A percentile compares a stretch with the other conserved stretches of the same genome.
phyloP scores from a whole-genome alignment of 1,140 invertebrate species.

The Drosophila ambigua region DNA sequence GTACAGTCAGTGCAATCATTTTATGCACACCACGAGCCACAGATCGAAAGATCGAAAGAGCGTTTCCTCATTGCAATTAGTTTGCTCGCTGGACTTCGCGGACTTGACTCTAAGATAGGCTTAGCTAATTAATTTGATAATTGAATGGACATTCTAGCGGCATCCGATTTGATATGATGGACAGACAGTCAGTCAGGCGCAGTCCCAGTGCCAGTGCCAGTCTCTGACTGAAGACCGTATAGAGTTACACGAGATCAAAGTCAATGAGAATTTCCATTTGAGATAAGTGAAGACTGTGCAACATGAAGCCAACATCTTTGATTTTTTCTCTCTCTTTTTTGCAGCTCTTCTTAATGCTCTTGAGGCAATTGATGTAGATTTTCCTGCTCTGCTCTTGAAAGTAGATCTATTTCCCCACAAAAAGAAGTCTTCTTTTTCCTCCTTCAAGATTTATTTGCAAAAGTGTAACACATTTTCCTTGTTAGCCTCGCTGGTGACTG shows the following conservation, averaged over 20 bases:
- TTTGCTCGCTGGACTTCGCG: background rate
- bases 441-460: too few species aligned
- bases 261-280: background rate
- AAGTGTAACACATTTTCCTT: constrained; percentile 4
- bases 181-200: background rate
- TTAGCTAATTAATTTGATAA: constrained; percentile 73
- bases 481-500: background rate
- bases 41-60: constrained; percentile 23
- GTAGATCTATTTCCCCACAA: too few species aligned
- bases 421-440: too few species aligned
- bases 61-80: constrained; percentile 50
- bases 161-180: constrained; percentile 23
- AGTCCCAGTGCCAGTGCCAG: too few species aligned
- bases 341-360: too few species aligned
- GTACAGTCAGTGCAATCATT: constrained; percentile 36
- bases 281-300: too few species aligned
- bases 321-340: too few species aligned
- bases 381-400: too few species aligned
- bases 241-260: constrained; percentile 20
- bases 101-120: constrained; percentile 57
- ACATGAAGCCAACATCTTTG: too few species aligned
- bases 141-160: constrained; percentile 60
- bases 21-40: constrained; percentile 46
- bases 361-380: too few species aligned
- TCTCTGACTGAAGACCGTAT: constrained; percentile 6